Evolutionary conservation across 2,888 invertebrate species (phyloP), one percentile per base, ranked within the genome.

Genomic region (Phortica magna): DNA sequence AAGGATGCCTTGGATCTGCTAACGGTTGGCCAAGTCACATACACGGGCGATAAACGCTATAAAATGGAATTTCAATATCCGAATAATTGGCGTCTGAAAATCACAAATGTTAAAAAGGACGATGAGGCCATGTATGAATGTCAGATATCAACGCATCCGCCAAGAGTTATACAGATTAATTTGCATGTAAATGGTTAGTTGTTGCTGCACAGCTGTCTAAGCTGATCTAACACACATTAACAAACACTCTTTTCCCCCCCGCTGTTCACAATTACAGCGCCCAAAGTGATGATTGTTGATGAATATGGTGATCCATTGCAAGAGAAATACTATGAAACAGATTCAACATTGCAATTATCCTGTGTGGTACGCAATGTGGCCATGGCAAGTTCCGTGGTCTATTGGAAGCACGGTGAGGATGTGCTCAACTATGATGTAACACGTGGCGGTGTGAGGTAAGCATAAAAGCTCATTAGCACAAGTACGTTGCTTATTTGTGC

Each of bases 11-110:
- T 95, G 83, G 94, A 94, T 87, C 90, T 95, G 73, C 92, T 95
- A 12, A 95, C 95, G 1, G 93, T 95, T 68, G 95, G 95, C 59
- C 92, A 94, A 81, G 94, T 94, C 76, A 94, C 95, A 12, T 95
- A 95, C 81, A 94, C 95, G 31, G 94, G 95, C 48, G 95, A 95
- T 89, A 91, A 93, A 57, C 93, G 94, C 91, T 94, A 92, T 72
- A 91, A 92, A 76, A 92, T 93, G 86, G 93, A 93, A 86, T 93
- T 93, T 85, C 93, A 93, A 84, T 93, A 93, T 86, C 93, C 93
- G 42, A 93, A 93, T 84, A 93, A 93, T 88, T 94, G 93, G 93
- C 92, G 93, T 72, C 91, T 94, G 81, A 93, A 93, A 89, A 93
- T 94, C 76, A 88, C 90, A 76, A 93, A 92, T 80, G 92, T 93